Evolutionary conservation across 2,113 vertebrate genomes (phyloP).

Genomic region (Ondatra zibethicus): DNA sequence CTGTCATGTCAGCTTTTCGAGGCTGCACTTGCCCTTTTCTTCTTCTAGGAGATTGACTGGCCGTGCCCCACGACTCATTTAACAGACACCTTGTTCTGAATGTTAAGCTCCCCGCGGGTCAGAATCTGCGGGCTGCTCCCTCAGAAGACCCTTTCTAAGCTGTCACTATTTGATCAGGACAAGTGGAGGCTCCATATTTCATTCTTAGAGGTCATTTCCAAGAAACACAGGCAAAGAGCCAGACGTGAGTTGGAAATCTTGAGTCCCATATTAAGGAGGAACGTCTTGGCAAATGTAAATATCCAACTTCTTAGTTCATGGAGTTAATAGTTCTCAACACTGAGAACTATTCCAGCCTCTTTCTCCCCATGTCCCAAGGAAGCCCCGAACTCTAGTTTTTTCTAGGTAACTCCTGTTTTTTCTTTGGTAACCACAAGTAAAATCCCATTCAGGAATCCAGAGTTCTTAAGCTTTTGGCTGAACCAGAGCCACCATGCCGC

Average conservation of each 20-base stretch:
- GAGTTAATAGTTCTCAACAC: background rate
- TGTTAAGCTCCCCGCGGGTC: background rate
- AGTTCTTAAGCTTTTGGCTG: background rate
- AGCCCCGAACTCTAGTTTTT: background rate
- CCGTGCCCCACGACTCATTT: background rate
- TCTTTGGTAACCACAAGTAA: background rate
- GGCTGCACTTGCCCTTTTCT: background rate
- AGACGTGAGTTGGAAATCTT: background rate
- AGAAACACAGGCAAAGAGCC: background rate
- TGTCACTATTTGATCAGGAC: background rate
- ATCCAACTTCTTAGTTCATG: background rate
- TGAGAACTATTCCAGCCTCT: background rate
- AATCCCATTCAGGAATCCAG: background rate
- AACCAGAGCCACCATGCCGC: background rate
- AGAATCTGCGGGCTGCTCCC: background rate
- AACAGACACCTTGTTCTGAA: background rate
- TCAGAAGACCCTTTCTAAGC: background rate
- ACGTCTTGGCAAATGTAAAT: constrained; percentile 7
- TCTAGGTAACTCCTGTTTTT: background rate
- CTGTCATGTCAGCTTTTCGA: background rate
- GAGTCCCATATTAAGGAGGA: background rate
- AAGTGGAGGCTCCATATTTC: background rate
- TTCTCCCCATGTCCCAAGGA: background rate
- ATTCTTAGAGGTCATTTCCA: background rate
- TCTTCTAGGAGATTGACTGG: background rate